Base-by-base conservation (phyloP, 2,113 vertebrate species). In the Psettodes erumei region DNA sequence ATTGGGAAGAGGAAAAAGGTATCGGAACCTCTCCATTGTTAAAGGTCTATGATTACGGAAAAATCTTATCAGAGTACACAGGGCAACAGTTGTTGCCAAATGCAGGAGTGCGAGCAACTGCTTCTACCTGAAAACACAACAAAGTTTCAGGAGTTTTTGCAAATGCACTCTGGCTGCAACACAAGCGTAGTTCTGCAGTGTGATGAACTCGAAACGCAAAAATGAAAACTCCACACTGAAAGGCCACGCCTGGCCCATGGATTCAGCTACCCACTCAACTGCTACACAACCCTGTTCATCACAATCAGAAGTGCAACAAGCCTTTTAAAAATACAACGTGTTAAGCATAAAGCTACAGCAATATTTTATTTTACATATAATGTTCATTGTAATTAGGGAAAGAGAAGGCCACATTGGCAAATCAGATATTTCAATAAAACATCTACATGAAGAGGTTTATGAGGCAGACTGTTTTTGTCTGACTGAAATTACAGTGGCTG, bases 81-180 rank as follows among this genome's bases (percentile, higher is more conserved):
- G 48, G 23, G 6, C 10, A 23, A 60, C 58, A 27, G 35, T 10
- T 60, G 21, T 40, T 25, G 8, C 33, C 35, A 28, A 2, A 42
- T 13, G 15, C 2, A 19, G n/a, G 2, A 19, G n/a, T 13, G 27
- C 37, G 15, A 51, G n/a, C 47, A 38, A 54, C 2, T 4, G 7
- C 13, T 25, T 61, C 18, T 43, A 43, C 15, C 33, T 53, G 45
- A 51, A 71, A 51, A 71, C 33, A 28, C 21, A 38, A 56, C 51
- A 38, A 37, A 15, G 11, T 48, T 8, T 62, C 19, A 64, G 42
- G 28, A 37, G 37, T 51, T 15, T 51, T 25, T 43, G 25, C 8
- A 47, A 32, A 62, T 0, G 8, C 13, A 23, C 25, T 51, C 8
- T 21, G 38, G 51, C 35, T 8, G 42, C 27, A 55, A 43, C 68